Percentiles rank a stretch among this genome's conserved stretches.
Conservation (phyloP, 2,888 invertebrate species). For the Macrophya annulata region DNA sequence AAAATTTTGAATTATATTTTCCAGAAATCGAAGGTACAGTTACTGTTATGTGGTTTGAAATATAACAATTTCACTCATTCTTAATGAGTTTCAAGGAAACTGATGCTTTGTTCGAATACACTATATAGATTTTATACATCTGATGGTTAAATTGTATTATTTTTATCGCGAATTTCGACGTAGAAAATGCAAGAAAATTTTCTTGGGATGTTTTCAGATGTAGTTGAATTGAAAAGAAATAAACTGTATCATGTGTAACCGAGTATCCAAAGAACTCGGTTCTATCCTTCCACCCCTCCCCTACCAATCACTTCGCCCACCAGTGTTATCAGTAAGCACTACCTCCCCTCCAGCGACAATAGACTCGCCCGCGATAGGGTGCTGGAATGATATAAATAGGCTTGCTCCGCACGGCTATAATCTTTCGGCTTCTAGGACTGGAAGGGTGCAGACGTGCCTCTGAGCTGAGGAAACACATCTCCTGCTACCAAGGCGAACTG, state of each 20-base stretch:
- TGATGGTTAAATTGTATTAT: slow-evolving; percentile 16
- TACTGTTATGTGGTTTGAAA: slow-evolving; percentile 3
- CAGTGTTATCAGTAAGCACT: no score
- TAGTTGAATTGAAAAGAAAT: slow-evolving; percentile 16
- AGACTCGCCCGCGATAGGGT: no score
- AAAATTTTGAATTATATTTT: slow-evolving; percentile 17
- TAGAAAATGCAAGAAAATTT: not conserved
- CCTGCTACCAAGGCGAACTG: no score
- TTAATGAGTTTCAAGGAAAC: slow-evolving; percentile 6
- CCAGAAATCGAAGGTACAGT: slow-evolving; percentile 14
- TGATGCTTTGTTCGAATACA: slow-evolving; percentile 14
- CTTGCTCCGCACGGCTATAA: no score
- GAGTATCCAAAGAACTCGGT: no score
- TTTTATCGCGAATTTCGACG: not conserved
- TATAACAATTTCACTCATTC: slow-evolving; percentile 10
- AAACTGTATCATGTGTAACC: not conserved
- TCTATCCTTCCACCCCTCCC: no score
- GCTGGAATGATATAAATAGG: no score
- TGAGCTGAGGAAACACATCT: no score
- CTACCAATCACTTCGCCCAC: no score
- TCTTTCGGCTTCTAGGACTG: no score
- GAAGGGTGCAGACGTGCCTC: no score
- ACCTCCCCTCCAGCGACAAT: no score
- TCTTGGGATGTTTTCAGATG: slow-evolving; percentile 10
- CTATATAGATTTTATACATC: slow-evolving; percentile 4